These are phyloP conservation scores for Phasia obesa DNA, from an alignment of 2,888 invertebrate species.

Conservation along the genomic window DNA sequence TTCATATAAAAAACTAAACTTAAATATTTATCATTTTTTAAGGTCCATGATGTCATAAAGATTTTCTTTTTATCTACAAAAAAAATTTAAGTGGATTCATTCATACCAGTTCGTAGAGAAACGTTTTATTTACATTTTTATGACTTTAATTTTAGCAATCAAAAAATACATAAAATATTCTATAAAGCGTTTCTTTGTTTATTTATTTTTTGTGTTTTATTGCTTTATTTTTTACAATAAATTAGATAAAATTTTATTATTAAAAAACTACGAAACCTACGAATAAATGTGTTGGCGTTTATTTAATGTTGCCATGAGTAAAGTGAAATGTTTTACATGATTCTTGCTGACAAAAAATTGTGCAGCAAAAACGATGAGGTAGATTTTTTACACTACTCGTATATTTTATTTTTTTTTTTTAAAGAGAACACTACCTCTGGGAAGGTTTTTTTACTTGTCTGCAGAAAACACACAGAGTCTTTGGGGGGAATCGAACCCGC, in stretches of 20 bases:
- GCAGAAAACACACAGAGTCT: no score
- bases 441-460: no score
- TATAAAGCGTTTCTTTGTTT: constrained; percentile 27
- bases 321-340: constrained; percentile 26
- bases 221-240: constrained; percentile 55
- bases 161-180: constrained; percentile 41
- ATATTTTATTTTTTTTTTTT: no score
- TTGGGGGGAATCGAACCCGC: no score
- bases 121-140: constrained; percentile 10
- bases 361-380: not conserved
- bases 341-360: constrained; percentile 2
- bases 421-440: no score
- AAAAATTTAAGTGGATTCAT: no score
- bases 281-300: constrained; percentile 55
- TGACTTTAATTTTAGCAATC: constrained; percentile 48
- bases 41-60: no score
- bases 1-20: no score
- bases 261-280: constrained; percentile 51
- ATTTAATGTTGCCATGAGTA: constrained; percentile 26
- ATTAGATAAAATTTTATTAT: constrained; percentile 62
- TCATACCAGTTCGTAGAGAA: no score
- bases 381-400: no score
- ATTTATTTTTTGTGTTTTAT: constrained; percentile 10
- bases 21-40: no score
- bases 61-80: no score